Evolutionary conservation across 1,140 invertebrate species (phyloP), one percentile per base, ranked within the genome.

Genomic region (Drosophila tsacasi): DNA sequence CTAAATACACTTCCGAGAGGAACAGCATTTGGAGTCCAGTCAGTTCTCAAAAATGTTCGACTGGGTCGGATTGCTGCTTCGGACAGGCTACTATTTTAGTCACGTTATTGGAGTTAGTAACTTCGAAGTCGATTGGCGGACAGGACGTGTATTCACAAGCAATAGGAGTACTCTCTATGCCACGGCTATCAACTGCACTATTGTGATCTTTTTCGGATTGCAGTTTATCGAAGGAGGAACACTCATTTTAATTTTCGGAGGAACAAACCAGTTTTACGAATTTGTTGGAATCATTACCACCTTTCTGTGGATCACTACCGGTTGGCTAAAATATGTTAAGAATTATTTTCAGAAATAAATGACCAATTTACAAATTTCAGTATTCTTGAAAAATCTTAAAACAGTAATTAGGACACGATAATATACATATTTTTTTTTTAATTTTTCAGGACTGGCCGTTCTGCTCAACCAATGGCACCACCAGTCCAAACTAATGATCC

Each of bases 161-260:
- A 7, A 21, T 39, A 3, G 54, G 15, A 57, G 35, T n/a, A 57
- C 35, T 5, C 35, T 57, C 15, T 25, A n/a, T 25, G 21, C 54
- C 15, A n/a, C 17, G 5, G 17, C 35, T 23, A 7, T 0, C 15
- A 39, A 39, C 5, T 5, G 39, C 2, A n/a, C 15, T 1, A 4
- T 39, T n/a, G 21, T 17, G 54, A 13, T 23, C 1, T 0, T 57
- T 0, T 1, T 39, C 8, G 9, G 32, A 3, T n/a, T n/a, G 5
- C 5, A 1, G 0, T 17, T 55, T 5, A 23, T 4, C 21, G 15
- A 0, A 7, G 1, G 1, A 15, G 5, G 1, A 39, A 6, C 0
- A 7, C 0, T 3, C 0, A 5, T 2, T 23, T 0, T 2, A 32
- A 0, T 2, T 12, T 7, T n/a, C 3, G 5, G 0, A n/a, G 21